These are phyloP conservation scores for Philhelius pedissequus DNA, from an alignment of 2,888 invertebrate genomes.

Conservation along the genomic window DNA sequence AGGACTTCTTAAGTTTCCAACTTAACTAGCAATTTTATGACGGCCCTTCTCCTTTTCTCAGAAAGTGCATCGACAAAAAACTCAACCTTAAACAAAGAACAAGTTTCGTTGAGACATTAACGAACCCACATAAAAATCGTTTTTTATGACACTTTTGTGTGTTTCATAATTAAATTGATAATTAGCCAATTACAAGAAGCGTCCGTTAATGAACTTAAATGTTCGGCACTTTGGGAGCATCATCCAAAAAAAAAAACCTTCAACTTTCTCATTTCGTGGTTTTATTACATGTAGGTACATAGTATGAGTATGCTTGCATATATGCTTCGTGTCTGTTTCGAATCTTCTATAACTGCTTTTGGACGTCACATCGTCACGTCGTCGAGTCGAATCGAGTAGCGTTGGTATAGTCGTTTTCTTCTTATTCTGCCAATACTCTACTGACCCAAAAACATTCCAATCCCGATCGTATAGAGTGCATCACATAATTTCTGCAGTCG, in stretches of 20 bases:
- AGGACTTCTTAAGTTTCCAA: no score
- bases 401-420: neutral
- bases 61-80: neutral
- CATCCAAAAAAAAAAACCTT: slow-evolving; percentile 2
- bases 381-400: neutral
- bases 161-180: slow-evolving; percentile 38
- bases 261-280: slow-evolving; percentile 36
- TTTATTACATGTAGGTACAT: no score
- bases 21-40: no score
- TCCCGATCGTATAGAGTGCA: slow-evolving; percentile 25
- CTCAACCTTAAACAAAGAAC: neutral
- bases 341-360: neutral
- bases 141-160: slow-evolving; percentile 43
- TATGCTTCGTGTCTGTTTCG: neutral
- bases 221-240: neutral
- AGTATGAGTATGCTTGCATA: no score
- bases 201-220: slow-evolving; percentile 35
- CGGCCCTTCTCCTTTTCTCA: neutral
- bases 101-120: neutral
- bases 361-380: neutral
- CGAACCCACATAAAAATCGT: neutral
- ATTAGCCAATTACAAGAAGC: slow-evolving; percentile 12
- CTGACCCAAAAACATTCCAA: slow-evolving; percentile 42
- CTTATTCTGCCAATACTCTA: slow-evolving; percentile 17
- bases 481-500: neutral